phyloP scores from a whole-genome alignment of 1,140 invertebrate genomes.

The Achatina immaculata region DNA sequence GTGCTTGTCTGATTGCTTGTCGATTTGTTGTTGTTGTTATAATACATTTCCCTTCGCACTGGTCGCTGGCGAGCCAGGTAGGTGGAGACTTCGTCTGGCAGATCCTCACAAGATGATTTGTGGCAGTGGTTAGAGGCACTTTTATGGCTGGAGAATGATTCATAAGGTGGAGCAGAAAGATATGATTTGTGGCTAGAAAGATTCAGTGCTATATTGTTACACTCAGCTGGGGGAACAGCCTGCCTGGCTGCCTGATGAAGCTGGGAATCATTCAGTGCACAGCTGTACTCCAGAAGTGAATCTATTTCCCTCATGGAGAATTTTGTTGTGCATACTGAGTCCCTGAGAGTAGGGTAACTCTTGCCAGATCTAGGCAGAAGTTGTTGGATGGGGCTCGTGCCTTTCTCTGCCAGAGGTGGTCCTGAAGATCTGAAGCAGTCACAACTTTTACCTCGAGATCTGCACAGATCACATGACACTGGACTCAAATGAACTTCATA shows the following conservation, averaged over 20 bases:
- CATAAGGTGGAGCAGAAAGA: neutral
- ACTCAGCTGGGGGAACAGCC: neutral
- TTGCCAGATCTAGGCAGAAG: neutral
- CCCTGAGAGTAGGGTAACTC: neutral
- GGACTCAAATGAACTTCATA: neutral
- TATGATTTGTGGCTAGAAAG: neutral
- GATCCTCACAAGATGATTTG: neutral
- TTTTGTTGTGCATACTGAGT: neutral
- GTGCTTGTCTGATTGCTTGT: too few species aligned
- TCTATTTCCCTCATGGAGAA: neutral
- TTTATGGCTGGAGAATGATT: neutral
- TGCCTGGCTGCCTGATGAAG: neutral
- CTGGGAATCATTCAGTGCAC: neutral
- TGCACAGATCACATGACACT: neutral
- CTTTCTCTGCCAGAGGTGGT: too few species aligned
- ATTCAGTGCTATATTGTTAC: neutral
- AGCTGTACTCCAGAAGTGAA: neutral
- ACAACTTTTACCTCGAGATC: neutral
- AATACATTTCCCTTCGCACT: neutral
- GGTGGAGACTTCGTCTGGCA: neutral
- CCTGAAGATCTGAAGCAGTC: neutral
- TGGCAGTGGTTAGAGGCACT: neutral
- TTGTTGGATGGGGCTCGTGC: neutral
- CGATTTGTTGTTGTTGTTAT: conserved; percentile 1
- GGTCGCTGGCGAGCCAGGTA: neutral